Percentiles rank a stretch among this genome's conserved stretches.
These are phyloP conservation scores for Maniola hyperantus DNA, from an alignment of 2,888 invertebrate species.

Conservation along the genomic window DNA sequence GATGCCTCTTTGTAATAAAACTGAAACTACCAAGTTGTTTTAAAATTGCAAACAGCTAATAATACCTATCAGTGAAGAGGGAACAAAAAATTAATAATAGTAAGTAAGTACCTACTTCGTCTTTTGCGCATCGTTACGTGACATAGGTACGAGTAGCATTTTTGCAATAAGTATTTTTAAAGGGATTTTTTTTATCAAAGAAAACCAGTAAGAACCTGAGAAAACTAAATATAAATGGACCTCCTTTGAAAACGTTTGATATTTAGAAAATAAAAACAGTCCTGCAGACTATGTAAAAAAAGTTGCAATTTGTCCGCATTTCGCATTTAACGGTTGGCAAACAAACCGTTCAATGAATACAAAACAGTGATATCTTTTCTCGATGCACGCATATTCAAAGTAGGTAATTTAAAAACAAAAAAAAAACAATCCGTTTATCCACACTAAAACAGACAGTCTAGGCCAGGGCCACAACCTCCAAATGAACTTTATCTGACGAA, in stretches of 20 bases:
- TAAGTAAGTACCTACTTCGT: too few species aligned
- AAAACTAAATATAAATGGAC: too few species aligned
- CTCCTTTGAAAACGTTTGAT: too few species aligned
- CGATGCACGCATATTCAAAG: background rate
- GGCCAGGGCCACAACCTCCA: too few species aligned
- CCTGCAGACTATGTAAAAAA: background rate
- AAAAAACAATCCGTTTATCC: background rate
- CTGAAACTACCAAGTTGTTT: conserved; percentile 13
- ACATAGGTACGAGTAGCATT: too few species aligned
- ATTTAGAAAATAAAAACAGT: too few species aligned
- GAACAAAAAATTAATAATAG: background rate
- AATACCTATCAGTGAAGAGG: background rate
- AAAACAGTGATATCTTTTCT: background rate
- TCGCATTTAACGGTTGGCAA: background rate
- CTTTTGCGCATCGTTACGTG: too few species aligned
- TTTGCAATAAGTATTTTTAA: too few species aligned
- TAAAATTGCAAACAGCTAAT: background rate
- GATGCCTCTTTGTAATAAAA: conserved; percentile 28
- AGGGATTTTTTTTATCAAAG: too few species aligned
- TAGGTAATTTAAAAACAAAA: background rate
- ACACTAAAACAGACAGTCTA: too few species aligned
- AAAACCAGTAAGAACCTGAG: background rate
- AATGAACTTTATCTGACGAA: too few species aligned
- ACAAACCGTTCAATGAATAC: background rate
- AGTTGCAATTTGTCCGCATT: background rate